Percentiles rank a stretch among this genome's conserved stretches.
These are phyloP conservation scores for Taenaris catops DNA, from an alignment of 2,888 invertebrate species.

Conservation along the genomic window DNA sequence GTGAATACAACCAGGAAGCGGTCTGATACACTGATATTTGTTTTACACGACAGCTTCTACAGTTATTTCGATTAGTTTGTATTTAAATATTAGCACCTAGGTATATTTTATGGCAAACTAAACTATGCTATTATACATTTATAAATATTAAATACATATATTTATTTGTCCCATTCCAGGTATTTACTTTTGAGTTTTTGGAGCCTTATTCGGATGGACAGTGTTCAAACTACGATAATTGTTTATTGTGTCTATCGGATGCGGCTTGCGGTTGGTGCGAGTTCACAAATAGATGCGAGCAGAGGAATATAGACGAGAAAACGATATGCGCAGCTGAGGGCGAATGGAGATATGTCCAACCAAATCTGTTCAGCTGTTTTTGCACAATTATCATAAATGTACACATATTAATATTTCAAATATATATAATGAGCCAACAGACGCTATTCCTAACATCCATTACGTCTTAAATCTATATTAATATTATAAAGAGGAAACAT, in stretches of 20 bases:
- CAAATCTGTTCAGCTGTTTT: constrained; percentile 87
- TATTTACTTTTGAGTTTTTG: constrained; percentile 92
- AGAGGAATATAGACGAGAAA: constrained; percentile 84
- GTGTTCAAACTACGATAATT: constrained; percentile 89
- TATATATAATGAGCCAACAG: too few species aligned
- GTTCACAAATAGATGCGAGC: constrained; percentile 84
- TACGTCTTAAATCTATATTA: too few species aligned
- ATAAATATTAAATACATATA: background rate
- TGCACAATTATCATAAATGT: too few species aligned
- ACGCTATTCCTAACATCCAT: too few species aligned
- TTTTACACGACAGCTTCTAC: too few species aligned
- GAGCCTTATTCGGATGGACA: constrained; percentile 92
- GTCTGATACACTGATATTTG: constrained; percentile 40
- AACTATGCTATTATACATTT: background rate
- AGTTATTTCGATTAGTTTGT: too few species aligned
- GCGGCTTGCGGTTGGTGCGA: constrained; percentile 96
- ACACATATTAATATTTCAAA: too few species aligned
- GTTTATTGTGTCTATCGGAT: constrained; percentile 92
- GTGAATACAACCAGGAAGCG: constrained; percentile 30
- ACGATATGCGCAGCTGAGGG: constrained; percentile 75
- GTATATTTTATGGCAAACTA: background rate
- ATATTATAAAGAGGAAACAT: too few species aligned
- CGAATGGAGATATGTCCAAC: constrained; percentile 90
- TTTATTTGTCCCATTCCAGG: too few species aligned
- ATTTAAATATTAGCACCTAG: constrained; percentile 1